Evolutionary conservation across 2,797 vertebrate genomes (phyloP), one percentile per base, ranked within the genome.

Genomic region (Betta splendens): DNA sequence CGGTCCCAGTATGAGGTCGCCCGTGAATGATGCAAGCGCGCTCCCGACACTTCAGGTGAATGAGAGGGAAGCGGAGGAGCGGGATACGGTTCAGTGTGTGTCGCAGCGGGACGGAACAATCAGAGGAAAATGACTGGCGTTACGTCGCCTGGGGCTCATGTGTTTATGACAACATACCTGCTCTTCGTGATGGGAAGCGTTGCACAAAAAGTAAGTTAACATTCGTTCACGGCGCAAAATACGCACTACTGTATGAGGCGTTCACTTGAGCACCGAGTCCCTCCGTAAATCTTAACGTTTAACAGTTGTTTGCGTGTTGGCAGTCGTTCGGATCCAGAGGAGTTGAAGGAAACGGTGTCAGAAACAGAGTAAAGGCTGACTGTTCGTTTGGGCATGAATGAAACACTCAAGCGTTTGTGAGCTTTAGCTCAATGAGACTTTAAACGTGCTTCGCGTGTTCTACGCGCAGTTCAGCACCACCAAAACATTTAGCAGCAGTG

Each of bases 141-240:
- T 73, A 59, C 83, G 55, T 81, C 83, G 85, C 78, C 83, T 21
- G 84, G 85, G 67, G 58, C 78, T 43, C 84, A 84, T 50, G 80
- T 62, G 79, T 83, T 85, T 38, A 63, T 85, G 81, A 83, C 87
- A 82, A 64, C 84, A 56, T 91, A 81, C 74, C 85, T 92, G 12
- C 81, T 92, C 45, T 85, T 89, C 73, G 69, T 85, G 61, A 81
- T 84, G 80, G 89, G 89, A 88, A 87, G 86, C 77, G 84, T 83
- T 33, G 84, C 91, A 50, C 91, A 92, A 80, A 92, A 91, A 89
- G 92, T 93, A 88, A 92, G 92, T 79, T 71, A 43, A 69, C 48
- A 55, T 86, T 80, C 73, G 39, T 68, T 67, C 51, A 48, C 64
- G 28, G 37, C 21, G 48, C 33, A 69, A 64, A n/a, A n/a, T n/a